Evolutionary conservation across 2,113 vertebrate species (phyloP).

Genomic region (Rissa tridactyla): DNA sequence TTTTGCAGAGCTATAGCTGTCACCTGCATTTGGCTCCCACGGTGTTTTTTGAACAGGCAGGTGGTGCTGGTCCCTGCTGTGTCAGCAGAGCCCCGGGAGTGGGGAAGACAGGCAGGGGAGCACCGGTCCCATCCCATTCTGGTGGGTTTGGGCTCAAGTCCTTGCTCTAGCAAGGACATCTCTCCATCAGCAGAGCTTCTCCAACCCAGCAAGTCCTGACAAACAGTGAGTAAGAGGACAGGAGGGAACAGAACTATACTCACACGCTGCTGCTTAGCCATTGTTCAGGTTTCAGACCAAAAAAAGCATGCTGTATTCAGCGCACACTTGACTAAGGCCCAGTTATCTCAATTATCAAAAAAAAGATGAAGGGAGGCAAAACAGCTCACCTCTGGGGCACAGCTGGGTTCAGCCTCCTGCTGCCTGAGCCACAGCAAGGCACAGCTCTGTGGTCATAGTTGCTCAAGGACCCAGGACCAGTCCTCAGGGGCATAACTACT

Average conservation of each 20-base stretch:
- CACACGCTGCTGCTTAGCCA: background rate
- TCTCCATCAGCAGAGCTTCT: background rate
- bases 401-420: background rate
- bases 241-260: background rate
- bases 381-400: background rate
- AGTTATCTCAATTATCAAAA: background rate
- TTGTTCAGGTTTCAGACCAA: background rate
- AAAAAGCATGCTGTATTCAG: background rate
- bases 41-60: background rate
- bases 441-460: background rate
- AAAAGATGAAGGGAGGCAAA: background rate
- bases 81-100: background rate
- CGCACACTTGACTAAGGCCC: accelerated
- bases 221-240: background rate
- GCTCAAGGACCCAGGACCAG: background rate
- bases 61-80: background rate
- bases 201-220: background rate
- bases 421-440: background rate
- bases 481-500: background rate
- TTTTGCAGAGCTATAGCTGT: background rate
- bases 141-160: background rate
- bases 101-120: background rate
- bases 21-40: background rate
- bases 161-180: background rate
- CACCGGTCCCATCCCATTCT: background rate